Percentiles rank a stretch among this genome's conserved stretches.
Conservation (phyloP, 2,888 invertebrate species). For the Gymnocheta viridis region DNA sequence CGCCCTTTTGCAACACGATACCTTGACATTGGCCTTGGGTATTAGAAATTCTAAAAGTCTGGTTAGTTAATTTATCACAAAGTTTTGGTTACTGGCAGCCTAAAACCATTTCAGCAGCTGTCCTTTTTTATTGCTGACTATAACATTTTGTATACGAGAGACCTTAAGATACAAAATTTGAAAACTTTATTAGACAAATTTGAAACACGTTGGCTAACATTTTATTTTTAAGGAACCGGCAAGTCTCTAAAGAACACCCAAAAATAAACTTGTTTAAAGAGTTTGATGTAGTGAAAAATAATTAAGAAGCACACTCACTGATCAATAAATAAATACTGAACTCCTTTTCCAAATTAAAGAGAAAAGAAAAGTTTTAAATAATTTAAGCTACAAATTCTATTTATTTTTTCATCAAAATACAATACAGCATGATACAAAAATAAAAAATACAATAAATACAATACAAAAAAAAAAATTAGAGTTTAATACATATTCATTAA, state of each 20-base stretch:
- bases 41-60: conserved; percentile 61
- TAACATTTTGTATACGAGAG: not conserved
- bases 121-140: conserved; percentile 27
- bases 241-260: not conserved
- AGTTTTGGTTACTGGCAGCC: conserved; percentile 12
- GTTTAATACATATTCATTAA: no score
- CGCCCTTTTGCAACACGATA: conserved; percentile 69
- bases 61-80: conserved; percentile 64
- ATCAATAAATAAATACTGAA: not conserved
- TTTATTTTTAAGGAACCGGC: not conserved
- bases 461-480: no score
- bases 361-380: no score
- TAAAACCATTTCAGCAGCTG: conserved; percentile 65
- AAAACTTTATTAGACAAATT: conserved; percentile 67
- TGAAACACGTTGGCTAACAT: conserved; percentile 16
- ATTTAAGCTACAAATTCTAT: no score
- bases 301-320: not conserved
- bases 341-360: no score
- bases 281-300: not conserved
- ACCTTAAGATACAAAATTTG: not conserved
- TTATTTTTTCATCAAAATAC: no score
- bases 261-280: not conserved
- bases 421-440: no score
- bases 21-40: conserved; percentile 54
- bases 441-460: no score